phyloP scores from a whole-genome alignment of 2,797 vertebrate genomes.

The Syngnathus rostellatus region DNA sequence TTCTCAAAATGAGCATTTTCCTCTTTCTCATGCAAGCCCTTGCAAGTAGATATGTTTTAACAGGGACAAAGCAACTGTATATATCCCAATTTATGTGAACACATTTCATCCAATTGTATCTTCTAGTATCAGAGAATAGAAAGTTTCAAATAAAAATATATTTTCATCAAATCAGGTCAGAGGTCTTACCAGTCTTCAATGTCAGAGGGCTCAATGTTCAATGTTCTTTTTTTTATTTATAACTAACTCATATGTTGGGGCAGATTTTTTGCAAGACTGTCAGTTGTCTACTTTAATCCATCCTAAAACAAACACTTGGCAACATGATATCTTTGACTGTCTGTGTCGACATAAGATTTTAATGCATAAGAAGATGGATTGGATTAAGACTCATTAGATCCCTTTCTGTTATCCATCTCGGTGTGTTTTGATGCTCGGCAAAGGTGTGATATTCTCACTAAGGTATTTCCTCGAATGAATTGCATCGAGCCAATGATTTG shows the following conservation, averaged over 20 bases:
- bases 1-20: slow-evolving; percentile 23
- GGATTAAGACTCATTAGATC: slow-evolving; percentile 20
- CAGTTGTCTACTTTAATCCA: not conserved
- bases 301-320: not conserved
- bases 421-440: slow-evolving; percentile 16
- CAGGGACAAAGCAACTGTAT: not conserved
- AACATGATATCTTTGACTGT: not conserved
- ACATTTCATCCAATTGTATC: not conserved
- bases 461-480: slow-evolving; percentile 23
- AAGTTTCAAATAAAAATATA: not conserved
- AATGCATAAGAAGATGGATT: slow-evolving; percentile 18
- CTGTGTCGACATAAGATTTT: slow-evolving; percentile 6
- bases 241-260: too few relatives aligned
- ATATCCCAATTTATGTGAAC: not conserved
- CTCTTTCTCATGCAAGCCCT: slow-evolving; percentile 19
- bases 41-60: not conserved
- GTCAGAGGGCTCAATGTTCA: not conserved
- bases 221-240: not conserved
- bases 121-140: not conserved
- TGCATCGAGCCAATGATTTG: slow-evolving; percentile 25
- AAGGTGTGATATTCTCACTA: slow-evolving; percentile 10
- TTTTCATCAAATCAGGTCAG: not conserved
- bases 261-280: not conserved
- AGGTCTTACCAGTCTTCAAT: not conserved
- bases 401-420: slow-evolving; percentile 14